Percentiles rank a stretch among this genome's conserved stretches.
phyloP scores from a whole-genome alignment of 2,797 vertebrate species.

The Neoniphon sammara region DNA sequence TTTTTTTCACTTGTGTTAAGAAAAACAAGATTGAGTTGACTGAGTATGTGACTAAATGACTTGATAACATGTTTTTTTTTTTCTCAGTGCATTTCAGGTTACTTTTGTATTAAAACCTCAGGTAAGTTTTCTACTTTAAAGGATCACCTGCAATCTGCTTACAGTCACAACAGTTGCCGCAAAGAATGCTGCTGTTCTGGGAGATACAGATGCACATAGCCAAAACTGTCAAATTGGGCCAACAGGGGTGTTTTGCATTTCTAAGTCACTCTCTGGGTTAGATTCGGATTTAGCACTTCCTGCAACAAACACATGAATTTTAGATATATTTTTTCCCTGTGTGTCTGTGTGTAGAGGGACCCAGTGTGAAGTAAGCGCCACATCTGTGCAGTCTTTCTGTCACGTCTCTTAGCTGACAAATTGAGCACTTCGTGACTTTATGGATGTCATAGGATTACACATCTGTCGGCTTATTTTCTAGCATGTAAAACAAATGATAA shows the following conservation, averaged over 20 bases:
- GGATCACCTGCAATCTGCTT: conserved; percentile 54
- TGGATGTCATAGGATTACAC: not conserved
- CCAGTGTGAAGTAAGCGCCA: conserved; percentile 18
- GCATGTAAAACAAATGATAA: not conserved
- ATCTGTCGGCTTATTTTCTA: not conserved
- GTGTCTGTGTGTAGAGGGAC: not conserved
- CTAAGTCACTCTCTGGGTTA: conserved; percentile 28
- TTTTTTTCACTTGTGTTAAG: too few relatives aligned
- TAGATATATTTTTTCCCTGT: conserved; percentile 22
- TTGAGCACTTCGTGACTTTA: conserved; percentile 16
- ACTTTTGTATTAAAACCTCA: conserved; percentile 1
- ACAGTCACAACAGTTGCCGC: not conserved
- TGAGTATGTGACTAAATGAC: too few relatives aligned
- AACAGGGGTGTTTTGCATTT: conserved; percentile 45
- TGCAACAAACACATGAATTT: conserved; percentile 55
- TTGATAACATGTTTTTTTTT: too few relatives aligned
- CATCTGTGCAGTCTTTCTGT: conserved; percentile 28
- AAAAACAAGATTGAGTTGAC: too few relatives aligned
- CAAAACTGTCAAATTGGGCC: conserved; percentile 22
- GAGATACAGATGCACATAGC: conserved; percentile 15
- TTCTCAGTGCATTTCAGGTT: not conserved
- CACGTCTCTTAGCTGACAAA: conserved; percentile 20
- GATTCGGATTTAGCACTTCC: conserved; percentile 47
- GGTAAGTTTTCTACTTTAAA: conserved; percentile 25
- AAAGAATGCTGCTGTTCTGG: conserved; percentile 35